Evolutionary conservation across 1,140 invertebrate genomes (phyloP).

Genomic region (Aphelenchoides fujianensis): DNA sequence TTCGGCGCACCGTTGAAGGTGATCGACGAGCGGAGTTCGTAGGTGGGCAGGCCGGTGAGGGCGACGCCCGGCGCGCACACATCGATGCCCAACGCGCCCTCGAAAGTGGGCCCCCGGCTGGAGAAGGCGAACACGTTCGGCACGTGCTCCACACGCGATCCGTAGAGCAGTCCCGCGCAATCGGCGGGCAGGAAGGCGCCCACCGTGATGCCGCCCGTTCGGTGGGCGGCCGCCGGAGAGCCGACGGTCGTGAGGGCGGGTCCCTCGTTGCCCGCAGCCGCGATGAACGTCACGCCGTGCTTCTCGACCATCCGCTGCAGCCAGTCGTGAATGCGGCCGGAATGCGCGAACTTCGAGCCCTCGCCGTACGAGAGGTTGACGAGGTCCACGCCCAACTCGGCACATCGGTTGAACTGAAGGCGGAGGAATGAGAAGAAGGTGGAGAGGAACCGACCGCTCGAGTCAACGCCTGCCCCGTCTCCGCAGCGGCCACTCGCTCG

Average conservation of each 20-base stretch:
- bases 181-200: constrained; percentile 72
- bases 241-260: constrained; percentile 86
- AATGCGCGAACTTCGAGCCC: constrained; percentile 80
- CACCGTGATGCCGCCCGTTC: constrained; percentile 81
- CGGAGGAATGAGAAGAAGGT: too few relatives aligned
- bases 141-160: background rate
- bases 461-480: constrained; percentile 85
- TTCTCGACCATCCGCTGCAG: constrained; percentile 88
- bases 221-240: constrained; percentile 83
- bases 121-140: constrained; percentile 80
- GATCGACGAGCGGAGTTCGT: constrained; percentile 79
- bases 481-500: constrained; percentile 81
- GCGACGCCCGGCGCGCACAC: constrained; percentile 93
- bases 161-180: background rate
- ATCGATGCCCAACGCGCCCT: constrained; percentile 81
- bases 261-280: constrained; percentile 88
- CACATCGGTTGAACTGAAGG: constrained; percentile 67
- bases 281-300: constrained; percentile 84
- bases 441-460: too few relatives aligned
- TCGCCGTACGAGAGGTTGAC: constrained; percentile 99
- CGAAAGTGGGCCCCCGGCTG: constrained; percentile 73
- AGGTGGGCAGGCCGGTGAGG: constrained; percentile 88
- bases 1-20: constrained; percentile 93
- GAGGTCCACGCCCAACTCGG: constrained; percentile 71
- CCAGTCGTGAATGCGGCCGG: constrained; percentile 79